Percentiles rank a stretch among this genome's conserved stretches.
Conservation (phyloP, 2,888 invertebrate species). For the Cheilosia scutellata region DNA sequence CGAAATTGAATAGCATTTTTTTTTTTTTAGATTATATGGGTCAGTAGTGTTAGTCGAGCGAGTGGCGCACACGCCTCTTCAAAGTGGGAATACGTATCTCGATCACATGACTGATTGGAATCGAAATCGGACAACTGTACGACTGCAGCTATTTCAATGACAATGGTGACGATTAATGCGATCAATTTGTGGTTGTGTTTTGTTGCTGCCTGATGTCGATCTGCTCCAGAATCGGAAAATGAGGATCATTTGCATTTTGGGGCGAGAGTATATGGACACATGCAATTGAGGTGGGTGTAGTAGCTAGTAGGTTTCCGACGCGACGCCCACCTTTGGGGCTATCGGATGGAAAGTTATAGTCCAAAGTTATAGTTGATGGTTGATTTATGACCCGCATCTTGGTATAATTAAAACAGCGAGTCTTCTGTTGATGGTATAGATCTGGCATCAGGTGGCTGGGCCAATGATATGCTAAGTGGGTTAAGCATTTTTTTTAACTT, state of each 20-base stretch:
- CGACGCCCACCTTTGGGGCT: constrained; percentile 24
- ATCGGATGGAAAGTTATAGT: constrained; percentile 33
- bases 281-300: constrained; percentile 14
- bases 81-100: constrained; percentile 15
- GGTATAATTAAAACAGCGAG: background rate
- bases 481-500: too few relatives aligned
- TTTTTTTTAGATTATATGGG: constrained; percentile 42
- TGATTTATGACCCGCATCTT: background rate
- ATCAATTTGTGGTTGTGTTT: constrained; percentile 7
- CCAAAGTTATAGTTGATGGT: background rate
- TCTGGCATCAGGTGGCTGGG: background rate
- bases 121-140: constrained; percentile 9
- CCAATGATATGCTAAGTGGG: background rate
- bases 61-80: constrained; percentile 39
- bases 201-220: background rate
- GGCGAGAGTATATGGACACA: background rate
- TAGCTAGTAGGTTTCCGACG: constrained; percentile 11
- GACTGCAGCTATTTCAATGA: background rate
- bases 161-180: constrained; percentile 27
- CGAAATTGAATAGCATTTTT: constrained; percentile 53
- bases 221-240: constrained; percentile 10
- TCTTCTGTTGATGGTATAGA: background rate
- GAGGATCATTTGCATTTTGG: constrained; percentile 30
- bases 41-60: constrained; percentile 43
- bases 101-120: constrained; percentile 44